phyloP scores from a whole-genome alignment of 2,113 vertebrate genomes.

The Ammodytes marinus region DNA sequence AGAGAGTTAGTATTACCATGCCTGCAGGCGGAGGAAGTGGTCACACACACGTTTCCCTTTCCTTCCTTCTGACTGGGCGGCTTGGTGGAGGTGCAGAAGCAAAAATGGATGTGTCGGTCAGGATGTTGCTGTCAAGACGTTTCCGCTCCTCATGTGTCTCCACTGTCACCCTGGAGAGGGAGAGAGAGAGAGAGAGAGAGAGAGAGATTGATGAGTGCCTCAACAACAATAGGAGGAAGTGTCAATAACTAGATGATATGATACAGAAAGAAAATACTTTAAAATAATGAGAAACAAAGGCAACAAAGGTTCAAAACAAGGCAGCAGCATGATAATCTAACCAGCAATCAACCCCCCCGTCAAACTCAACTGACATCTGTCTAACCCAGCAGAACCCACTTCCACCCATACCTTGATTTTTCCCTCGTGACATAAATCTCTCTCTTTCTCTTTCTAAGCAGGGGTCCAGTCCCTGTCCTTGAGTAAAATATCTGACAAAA shows the following conservation, averaged over 20 bases:
- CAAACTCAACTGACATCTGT: background rate
- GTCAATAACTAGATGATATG: background rate
- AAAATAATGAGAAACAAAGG: background rate
- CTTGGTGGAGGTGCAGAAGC: constrained; percentile 49
- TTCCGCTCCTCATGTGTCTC: constrained; percentile 94
- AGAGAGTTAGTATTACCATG: constrained; percentile 80
- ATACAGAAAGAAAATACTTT: background rate
- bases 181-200: constrained; percentile 12
- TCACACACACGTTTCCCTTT: constrained; percentile 71
- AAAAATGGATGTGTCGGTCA: constrained; percentile 66
- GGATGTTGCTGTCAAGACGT: constrained; percentile 80
- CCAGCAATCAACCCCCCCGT: background rate
- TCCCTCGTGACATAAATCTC: background rate
- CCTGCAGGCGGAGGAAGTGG: constrained; percentile 72
- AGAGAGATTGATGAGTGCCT: constrained; percentile 11
- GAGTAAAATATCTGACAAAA: constrained; percentile 59
- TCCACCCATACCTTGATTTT: background rate
- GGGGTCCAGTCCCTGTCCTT: constrained; percentile 30
- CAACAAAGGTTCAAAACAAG: background rate
- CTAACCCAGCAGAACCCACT: background rate
- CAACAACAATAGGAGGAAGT: background rate
- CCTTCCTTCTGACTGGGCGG: constrained; percentile 80
- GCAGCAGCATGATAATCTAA: background rate
- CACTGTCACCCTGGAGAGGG: constrained; percentile 83
- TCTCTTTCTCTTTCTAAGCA: background rate